These are phyloP conservation scores for Torymus aiolomorphi DNA, from an alignment of 2,888 invertebrate species.

Conservation along the genomic window DNA sequence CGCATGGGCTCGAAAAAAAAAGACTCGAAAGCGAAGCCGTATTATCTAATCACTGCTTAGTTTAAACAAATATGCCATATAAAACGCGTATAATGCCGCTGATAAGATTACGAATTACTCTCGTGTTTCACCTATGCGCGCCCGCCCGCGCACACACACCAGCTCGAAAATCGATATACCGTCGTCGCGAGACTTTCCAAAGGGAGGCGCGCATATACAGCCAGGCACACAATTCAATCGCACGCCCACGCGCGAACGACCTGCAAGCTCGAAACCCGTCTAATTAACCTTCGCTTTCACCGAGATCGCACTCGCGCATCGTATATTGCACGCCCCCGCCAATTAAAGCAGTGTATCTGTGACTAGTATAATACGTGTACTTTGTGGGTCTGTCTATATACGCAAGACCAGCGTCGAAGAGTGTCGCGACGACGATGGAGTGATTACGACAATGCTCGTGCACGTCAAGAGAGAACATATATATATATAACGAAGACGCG, in stretches of 20 bases:
- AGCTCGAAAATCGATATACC: constrained; percentile 13
- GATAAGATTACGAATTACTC: constrained; percentile 29
- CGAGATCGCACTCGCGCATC: neutral
- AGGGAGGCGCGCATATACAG: neutral
- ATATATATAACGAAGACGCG: neutral
- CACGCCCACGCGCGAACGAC: neutral
- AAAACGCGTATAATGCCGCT: neutral
- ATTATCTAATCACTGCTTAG: constrained; percentile 39
- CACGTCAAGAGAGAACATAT: neutral
- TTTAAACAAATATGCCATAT: neutral
- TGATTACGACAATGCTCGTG: neutral
- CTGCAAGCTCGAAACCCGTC: constrained; percentile 12
- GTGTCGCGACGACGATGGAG: neutral
- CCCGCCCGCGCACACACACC: too few species aligned
- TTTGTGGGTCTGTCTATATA: too few species aligned
- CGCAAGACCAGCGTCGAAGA: too few species aligned
- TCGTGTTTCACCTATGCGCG: neutral
- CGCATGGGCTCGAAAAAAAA: neutral
- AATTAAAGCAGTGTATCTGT: too few species aligned
- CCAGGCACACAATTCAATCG: neutral
- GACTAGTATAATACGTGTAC: too few species aligned
- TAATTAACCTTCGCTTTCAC: constrained; percentile 15
- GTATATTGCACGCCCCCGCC: neutral
- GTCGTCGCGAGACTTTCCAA: neutral
- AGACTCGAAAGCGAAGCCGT: neutral